phyloP scores from a whole-genome alignment of 2,113 vertebrate species.

The Dromaius novaehollandiae region DNA sequence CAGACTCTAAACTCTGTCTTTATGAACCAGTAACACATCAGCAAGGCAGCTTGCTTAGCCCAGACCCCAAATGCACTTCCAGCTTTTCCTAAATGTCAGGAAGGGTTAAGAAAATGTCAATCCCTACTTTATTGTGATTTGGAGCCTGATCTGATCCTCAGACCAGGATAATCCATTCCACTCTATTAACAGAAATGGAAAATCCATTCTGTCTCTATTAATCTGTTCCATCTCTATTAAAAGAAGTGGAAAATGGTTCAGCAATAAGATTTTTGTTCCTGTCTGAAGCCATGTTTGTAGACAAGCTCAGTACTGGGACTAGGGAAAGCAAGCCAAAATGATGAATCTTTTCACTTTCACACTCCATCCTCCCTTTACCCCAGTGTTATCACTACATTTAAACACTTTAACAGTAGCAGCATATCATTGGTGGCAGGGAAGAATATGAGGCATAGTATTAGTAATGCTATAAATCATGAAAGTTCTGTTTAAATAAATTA shows the following conservation, averaged over 20 bases:
- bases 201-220: not conserved
- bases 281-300: not conserved
- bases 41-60: not conserved
- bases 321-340: not conserved
- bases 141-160: not conserved
- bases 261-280: constrained; percentile 4
- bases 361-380: not conserved
- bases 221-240: not conserved
- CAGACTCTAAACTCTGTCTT: not conserved
- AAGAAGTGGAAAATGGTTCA: not conserved
- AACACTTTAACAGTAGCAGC: not conserved
- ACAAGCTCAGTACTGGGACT: not conserved
- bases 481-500: not conserved
- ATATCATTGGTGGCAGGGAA: not conserved
- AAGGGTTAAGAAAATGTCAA: constrained; percentile 24
- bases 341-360: not conserved
- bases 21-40: not conserved
- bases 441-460: not conserved
- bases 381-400: not conserved
- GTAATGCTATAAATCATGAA: not conserved
- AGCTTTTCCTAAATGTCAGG: not conserved
- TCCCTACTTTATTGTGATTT: constrained; percentile 7
- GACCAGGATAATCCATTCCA: not conserved
- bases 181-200: not conserved
- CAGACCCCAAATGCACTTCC: constrained; percentile 42